Evolutionary conservation across 1,140 invertebrate species (phyloP).

Genomic region (Calliphora vicina): DNA sequence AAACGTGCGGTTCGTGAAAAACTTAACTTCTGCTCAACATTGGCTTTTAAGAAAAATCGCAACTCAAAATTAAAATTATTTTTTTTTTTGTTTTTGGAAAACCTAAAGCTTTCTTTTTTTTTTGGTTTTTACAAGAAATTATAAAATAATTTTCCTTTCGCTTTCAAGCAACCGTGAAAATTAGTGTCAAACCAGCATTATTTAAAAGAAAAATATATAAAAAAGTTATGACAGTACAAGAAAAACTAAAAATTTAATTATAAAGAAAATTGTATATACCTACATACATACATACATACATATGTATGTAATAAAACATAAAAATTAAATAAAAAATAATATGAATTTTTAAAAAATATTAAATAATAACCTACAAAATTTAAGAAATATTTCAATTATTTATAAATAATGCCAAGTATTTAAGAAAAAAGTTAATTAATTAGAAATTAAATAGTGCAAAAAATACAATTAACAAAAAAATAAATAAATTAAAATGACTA

Average conservation of each 20-base stretch:
- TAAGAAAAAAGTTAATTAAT: too few species aligned
- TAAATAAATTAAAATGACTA: conserved; percentile 36
- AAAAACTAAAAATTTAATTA: not conserved
- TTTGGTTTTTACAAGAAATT: not conserved
- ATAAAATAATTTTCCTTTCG: conserved; percentile 16
- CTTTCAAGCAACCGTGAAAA: conserved; percentile 13
- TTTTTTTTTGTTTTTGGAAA: not conserved
- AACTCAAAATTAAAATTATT: too few species aligned
- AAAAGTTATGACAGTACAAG: not conserved
- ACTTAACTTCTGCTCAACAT: not conserved
- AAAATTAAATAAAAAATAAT: not conserved
- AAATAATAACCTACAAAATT: too few species aligned
- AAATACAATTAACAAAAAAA: not conserved
- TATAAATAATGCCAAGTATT: too few species aligned
- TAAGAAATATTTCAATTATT: too few species aligned
- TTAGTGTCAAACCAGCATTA: not conserved
- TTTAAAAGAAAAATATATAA: not conserved
- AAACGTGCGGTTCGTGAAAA: conserved; percentile 29
- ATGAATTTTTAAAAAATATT: not conserved
- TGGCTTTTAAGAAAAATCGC: not conserved
- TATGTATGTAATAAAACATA: too few species aligned
- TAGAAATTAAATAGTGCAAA: not conserved
- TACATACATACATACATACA: too few species aligned
- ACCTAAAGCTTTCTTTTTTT: conserved; percentile 8
- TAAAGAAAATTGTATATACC: not conserved